Conservation (phyloP, 2,797 vertebrate species). For the Typhlichthys subterraneus region DNA sequence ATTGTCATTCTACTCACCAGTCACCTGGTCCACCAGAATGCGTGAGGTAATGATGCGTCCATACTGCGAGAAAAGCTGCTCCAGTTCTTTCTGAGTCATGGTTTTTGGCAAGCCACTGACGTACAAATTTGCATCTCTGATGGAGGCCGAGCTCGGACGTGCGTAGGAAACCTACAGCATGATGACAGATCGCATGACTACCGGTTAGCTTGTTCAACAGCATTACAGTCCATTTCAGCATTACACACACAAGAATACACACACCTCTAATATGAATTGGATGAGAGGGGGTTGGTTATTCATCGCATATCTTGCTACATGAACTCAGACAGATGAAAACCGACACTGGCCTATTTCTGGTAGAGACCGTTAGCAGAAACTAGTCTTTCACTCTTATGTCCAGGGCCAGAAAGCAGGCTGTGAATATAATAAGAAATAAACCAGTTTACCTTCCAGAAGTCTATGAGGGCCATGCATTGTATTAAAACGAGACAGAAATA, state of each 20-base stretch:
- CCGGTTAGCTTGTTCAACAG: background rate
- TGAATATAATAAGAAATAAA: background rate
- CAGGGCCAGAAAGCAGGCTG: conserved; percentile 16
- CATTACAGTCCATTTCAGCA: background rate
- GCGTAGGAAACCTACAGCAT: conserved; percentile 91
- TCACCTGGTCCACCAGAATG: conserved; percentile 96
- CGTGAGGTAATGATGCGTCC: conserved; percentile 98
- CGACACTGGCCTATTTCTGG: conserved; percentile 3
- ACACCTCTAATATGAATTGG: background rate
- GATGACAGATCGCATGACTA: conserved; percentile 16
- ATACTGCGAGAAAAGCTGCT: conserved; percentile 96
- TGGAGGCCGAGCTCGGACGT: conserved; percentile 96
- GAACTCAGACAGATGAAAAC: conserved; percentile 5
- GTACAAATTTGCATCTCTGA: conserved; percentile 97
- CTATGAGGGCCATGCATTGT: no score
- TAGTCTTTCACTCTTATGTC: background rate
- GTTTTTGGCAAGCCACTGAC: conserved; percentile 97
- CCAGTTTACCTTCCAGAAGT: no score
- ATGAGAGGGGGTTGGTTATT: background rate
- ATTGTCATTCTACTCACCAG: conserved; percentile 83
- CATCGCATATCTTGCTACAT: conserved; percentile 1
- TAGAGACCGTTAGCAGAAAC: background rate
- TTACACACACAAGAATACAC: conserved; percentile 1
- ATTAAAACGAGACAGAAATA: no score
- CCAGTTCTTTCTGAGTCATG: conserved; percentile 96